Conservation (phyloP, 2,888 invertebrate species). For the Falcaria lacertinaria region DNA sequence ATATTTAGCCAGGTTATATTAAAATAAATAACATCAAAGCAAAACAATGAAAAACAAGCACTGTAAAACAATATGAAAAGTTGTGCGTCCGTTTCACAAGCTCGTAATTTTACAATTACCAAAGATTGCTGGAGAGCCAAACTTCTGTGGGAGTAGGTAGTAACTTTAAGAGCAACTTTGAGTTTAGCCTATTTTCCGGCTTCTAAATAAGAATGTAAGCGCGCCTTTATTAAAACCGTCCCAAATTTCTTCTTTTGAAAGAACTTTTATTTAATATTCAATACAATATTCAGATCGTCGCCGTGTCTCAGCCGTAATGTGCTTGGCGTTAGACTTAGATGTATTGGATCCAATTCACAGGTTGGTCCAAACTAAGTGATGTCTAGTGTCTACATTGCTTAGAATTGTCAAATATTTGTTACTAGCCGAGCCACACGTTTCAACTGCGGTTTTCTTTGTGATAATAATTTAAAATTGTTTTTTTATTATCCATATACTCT, state of each 20-base stretch:
- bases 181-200: slow-evolving; percentile 2
- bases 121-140: slow-evolving; percentile 1
- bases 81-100: slow-evolving; percentile 1
- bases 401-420: too few species aligned
- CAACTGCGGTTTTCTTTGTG: too few species aligned
- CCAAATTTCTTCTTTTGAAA: not conserved
- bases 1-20: not conserved
- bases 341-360: too few species aligned
- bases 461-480: too few species aligned
- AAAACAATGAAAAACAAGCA: not conserved
- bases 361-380: too few species aligned
- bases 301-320: too few species aligned
- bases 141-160: slow-evolving; percentile 1
- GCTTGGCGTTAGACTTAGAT: too few species aligned
- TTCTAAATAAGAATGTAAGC: slow-evolving; percentile 2
- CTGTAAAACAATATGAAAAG: slow-evolving; percentile 1
- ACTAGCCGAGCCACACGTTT: not conserved
- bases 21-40: not conserved
- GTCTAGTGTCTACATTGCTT: too few species aligned
- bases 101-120: slow-evolving; percentile 2
- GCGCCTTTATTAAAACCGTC: not conserved
- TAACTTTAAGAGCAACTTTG: slow-evolving; percentile 2
- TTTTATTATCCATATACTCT: too few species aligned
- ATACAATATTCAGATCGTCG: too few species aligned
- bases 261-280: not conserved